phyloP scores from a whole-genome alignment of 2,888 invertebrate genomes.

The Erynnis tages region DNA sequence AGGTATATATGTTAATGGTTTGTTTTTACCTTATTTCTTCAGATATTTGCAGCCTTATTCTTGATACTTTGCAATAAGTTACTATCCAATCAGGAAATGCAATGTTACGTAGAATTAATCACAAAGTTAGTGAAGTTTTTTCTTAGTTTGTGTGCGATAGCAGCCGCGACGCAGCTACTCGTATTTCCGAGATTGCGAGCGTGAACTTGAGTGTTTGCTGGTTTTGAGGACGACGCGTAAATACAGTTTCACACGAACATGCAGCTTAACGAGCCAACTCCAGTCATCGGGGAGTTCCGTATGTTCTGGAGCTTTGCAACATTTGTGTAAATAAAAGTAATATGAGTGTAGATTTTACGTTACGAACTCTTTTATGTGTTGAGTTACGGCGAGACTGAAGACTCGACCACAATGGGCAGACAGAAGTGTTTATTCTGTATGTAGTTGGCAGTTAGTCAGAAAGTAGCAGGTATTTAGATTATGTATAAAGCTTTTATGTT shows the following conservation, averaged over 20 bases:
- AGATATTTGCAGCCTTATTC: not conserved
- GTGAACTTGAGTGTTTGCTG: constrained; percentile 16
- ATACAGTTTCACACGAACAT: constrained; percentile 4
- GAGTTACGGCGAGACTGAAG: constrained; percentile 5
- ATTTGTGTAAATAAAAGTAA: constrained; percentile 10
- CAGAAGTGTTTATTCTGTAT: constrained; percentile 2
- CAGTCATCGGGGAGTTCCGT: constrained; percentile 10
- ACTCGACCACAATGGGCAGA: constrained; percentile 10
- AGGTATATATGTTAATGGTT: too few species aligned
- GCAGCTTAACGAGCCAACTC: constrained; percentile 18
- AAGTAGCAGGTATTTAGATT: too few species aligned
- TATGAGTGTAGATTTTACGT: constrained; percentile 6
- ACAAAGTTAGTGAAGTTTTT: not conserved
- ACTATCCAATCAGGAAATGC: constrained; percentile 4
- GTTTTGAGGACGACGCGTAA: constrained; percentile 10
- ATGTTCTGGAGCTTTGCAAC: constrained; percentile 3
- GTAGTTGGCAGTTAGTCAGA: constrained; percentile 15
- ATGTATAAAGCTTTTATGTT: too few species aligned
- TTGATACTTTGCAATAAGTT: not conserved
- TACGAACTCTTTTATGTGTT: constrained; percentile 14
- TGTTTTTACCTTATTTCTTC: not conserved
- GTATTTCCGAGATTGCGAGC: constrained; percentile 7
- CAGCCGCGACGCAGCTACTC: not conserved
- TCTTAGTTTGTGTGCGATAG: constrained; percentile 3
- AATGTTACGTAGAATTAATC: constrained; percentile 8